Percentiles rank a stretch among this genome's conserved stretches.
Conservation (phyloP, 2,113 vertebrate species). For the Mobula hypostoma region DNA sequence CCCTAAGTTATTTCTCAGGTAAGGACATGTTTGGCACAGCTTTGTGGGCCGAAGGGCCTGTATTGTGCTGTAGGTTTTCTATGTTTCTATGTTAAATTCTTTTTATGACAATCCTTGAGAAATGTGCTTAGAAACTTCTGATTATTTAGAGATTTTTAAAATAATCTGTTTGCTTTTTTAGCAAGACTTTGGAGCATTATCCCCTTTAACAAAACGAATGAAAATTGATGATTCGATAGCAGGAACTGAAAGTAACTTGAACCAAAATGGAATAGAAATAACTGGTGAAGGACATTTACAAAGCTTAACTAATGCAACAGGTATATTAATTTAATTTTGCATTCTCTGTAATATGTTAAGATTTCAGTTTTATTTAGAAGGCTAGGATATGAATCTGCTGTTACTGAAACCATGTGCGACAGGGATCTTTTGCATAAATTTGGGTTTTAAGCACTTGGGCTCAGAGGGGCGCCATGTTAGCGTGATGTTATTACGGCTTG, state of each 20-base stretch:
- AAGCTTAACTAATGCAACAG: conserved; percentile 42
- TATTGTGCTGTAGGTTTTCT: too few relatives aligned
- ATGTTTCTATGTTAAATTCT: too few relatives aligned
- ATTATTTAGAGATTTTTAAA: background rate
- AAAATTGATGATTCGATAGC: conserved; percentile 55
- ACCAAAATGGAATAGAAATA: conserved; percentile 51
- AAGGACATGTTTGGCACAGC: too few relatives aligned
- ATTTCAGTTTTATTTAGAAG: background rate
- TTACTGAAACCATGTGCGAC: background rate
- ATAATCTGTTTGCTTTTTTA: background rate
- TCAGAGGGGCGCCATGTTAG: background rate
- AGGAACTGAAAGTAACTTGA: conserved; percentile 47
- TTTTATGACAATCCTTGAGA: background rate
- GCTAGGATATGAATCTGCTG: background rate
- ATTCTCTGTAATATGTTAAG: background rate
- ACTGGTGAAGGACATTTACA: conserved; percentile 32
- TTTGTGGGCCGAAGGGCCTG: too few relatives aligned
- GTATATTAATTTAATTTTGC: conserved; percentile 38
- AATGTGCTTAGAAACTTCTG: background rate
- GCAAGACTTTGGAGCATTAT: conserved; percentile 8
- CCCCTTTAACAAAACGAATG: conserved; percentile 65
- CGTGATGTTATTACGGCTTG: too few relatives aligned
- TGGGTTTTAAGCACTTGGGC: background rate
- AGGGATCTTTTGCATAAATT: background rate
- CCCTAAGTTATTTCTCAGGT: too few relatives aligned